Conservation (phyloP, 1,140 invertebrate species). For the Neodiprion virginianus region DNA sequence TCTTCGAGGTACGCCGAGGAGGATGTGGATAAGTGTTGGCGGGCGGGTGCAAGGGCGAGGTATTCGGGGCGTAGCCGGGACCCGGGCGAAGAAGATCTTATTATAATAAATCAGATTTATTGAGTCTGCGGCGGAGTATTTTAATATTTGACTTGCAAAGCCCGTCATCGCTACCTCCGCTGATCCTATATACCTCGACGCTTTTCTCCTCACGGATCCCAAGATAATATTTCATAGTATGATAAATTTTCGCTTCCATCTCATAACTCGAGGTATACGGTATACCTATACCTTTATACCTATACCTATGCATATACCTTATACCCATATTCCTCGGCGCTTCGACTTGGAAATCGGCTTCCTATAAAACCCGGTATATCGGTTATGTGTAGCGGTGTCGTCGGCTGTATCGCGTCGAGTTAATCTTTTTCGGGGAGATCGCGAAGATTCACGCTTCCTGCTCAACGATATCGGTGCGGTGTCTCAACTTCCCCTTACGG, state of each 20-base stretch:
- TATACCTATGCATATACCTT: too few species aligned
- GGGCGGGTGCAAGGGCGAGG: not conserved
- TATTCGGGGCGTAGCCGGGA: not conserved
- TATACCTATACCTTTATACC: too few species aligned
- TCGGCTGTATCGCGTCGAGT: not conserved
- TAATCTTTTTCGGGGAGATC: not conserved
- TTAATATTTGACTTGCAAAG: slow-evolving; percentile 39
- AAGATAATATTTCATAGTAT: not conserved
- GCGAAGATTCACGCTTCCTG: too few species aligned
- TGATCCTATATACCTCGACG: not conserved
- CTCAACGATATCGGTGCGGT: too few species aligned
- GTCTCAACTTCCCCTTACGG: too few species aligned
- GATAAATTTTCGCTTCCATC: not conserved
- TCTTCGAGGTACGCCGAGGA: not conserved
- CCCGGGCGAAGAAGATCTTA: slow-evolving; percentile 28
- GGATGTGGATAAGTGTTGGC: not conserved
- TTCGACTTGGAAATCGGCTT: not conserved
- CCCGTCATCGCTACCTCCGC: slow-evolving; percentile 21
- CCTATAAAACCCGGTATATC: not conserved
- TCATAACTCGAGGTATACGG: not conserved
- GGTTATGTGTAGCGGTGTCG: not conserved
- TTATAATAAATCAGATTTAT: slow-evolving; percentile 45
- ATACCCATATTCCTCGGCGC: not conserved
- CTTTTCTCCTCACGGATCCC: not conserved
- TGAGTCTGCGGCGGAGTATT: slow-evolving; percentile 24